Conservation (phyloP, 53 echinoderm and acorn worm species). For the Crossaster papposus region DNA sequence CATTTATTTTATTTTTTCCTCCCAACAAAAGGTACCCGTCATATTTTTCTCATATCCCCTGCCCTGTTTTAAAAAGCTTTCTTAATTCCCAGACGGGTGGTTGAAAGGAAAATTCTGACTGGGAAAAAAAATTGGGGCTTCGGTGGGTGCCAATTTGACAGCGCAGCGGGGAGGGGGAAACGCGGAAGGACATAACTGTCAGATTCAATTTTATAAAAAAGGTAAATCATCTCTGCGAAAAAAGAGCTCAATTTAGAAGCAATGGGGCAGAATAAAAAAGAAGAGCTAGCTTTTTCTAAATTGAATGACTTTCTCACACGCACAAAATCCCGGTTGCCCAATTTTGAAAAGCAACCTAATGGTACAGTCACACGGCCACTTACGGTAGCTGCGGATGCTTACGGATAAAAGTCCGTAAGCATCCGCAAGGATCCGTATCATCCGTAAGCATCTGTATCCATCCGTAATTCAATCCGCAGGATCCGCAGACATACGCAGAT, state of each 20-base stretch:
- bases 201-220: conserved; percentile 5
- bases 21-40: not conserved
- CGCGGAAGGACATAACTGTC: not conserved
- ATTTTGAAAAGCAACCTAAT: no score
- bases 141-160: conserved; percentile 20
- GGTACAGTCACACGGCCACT: no score
- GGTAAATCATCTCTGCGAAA: not conserved
- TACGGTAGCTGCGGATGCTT: no score
- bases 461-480: no score
- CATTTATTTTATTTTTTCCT: not conserved
- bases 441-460: no score
- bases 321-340: no score
- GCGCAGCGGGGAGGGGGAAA: conserved; percentile 37
- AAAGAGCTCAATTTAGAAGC: not conserved
- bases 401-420: no score
- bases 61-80: conserved; percentile 5
- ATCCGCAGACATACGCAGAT: no score
- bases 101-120: not conserved
- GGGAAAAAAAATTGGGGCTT: not conserved
- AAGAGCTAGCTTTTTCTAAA: no score
- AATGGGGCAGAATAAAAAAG: not conserved
- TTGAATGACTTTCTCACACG: no score
- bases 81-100: conserved; percentile 15
- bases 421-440: no score
- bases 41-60: not conserved